Conservation (phyloP, 2,888 invertebrate species). For the Caenorhabditis wallacei region DNA sequence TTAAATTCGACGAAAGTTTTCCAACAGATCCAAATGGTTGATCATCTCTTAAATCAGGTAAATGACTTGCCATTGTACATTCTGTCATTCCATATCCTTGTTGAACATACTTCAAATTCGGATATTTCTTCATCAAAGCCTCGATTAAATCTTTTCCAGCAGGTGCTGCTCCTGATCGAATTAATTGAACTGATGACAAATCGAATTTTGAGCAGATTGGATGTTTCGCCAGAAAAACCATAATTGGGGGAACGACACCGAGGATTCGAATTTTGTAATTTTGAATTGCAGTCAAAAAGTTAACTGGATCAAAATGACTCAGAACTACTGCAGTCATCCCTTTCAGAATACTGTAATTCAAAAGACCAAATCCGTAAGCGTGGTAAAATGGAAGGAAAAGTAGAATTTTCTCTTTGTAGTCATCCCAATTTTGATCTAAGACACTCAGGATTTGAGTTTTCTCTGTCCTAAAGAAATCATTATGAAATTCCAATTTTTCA, state of each 20-base stretch:
- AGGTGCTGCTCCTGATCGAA: constrained; percentile 80
- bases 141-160: constrained; percentile 80
- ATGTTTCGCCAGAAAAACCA: constrained; percentile 88
- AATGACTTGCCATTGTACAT: constrained; percentile 86
- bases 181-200: constrained; percentile 87
- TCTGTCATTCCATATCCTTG: constrained; percentile 89
- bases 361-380: constrained; percentile 78
- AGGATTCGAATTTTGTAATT: constrained; percentile 73
- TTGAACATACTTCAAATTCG: constrained; percentile 72
- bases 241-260: constrained; percentile 90
- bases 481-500: neutral
- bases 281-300: constrained; percentile 76
- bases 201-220: constrained; percentile 89
- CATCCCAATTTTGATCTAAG: constrained; percentile 72
- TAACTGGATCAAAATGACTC: constrained; percentile 77
- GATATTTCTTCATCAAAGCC: constrained; percentile 74
- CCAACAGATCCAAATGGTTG: constrained; percentile 88
- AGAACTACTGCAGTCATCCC: constrained; percentile 76
- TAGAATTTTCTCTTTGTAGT: constrained; percentile 69
- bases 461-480: constrained; percentile 56
- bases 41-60: constrained; percentile 83
- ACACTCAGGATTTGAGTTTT: constrained; percentile 50
- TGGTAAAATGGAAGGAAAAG: constrained; percentile 82
- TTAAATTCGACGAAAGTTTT: constrained; percentile 86
- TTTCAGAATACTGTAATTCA: constrained; percentile 67